Percentiles rank a stretch among this genome's conserved stretches.
phyloP scores from a whole-genome alignment of 2,113 vertebrate species.

The Vulpes lagopus region DNA sequence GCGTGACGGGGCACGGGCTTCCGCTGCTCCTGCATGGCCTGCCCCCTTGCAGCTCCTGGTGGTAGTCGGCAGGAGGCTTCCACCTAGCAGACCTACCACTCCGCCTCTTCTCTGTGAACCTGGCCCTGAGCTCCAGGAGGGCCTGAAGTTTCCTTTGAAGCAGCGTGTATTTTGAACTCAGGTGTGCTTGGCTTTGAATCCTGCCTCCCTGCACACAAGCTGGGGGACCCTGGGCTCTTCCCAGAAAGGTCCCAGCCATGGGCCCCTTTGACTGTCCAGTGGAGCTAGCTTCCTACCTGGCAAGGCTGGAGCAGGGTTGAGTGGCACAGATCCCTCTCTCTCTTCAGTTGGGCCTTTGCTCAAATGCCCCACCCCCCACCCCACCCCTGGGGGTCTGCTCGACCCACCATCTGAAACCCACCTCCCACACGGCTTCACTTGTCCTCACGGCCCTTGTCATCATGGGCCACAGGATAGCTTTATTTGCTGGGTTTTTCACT shows the following conservation, averaged over 20 bases:
- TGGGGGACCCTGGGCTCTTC: background rate
- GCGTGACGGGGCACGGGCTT: rapidly evolving
- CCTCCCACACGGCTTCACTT: background rate
- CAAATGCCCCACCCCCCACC: background rate
- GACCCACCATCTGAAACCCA: background rate
- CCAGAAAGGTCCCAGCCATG: background rate
- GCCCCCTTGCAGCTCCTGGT: background rate
- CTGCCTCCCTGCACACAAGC: background rate
- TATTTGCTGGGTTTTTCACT: background rate
- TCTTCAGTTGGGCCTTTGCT: background rate
- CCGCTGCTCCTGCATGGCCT: background rate
- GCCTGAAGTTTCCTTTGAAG: background rate
- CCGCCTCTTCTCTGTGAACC: background rate
- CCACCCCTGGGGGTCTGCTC: background rate
- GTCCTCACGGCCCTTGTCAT: background rate
- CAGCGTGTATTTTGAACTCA: rapidly evolving
- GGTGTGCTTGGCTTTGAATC: background rate
- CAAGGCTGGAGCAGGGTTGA: background rate
- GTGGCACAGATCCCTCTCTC: background rate
- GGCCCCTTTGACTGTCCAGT: background rate
- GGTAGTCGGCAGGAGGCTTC: background rate
- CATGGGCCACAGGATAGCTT: background rate
- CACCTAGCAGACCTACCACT: background rate
- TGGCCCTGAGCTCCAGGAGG: rapidly evolving
- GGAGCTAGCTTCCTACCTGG: background rate